These are phyloP conservation scores for Thysanoteuthis rhombus DNA, from an alignment of 2,888 invertebrate species.

Conservation along the genomic window DNA sequence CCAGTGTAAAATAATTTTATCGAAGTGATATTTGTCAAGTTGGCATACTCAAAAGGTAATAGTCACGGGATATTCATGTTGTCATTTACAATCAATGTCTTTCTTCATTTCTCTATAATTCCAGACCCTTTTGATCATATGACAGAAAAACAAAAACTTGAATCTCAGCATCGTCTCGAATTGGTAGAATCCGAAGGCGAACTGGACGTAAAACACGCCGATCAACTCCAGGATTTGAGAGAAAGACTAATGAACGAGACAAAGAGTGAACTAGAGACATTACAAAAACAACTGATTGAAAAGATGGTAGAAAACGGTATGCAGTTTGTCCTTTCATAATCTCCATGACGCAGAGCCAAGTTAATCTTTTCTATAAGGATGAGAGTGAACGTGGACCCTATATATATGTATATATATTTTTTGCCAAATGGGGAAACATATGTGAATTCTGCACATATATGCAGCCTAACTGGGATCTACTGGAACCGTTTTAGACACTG, in stretches of 20 bases:
- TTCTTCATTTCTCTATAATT: neutral
- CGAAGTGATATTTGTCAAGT: neutral
- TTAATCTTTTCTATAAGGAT: too few species aligned
- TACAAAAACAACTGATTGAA: neutral
- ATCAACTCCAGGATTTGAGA: neutral
- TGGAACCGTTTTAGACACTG: too few species aligned
- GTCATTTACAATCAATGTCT: neutral
- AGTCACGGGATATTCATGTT: neutral
- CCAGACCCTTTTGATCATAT: neutral
- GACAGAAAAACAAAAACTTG: neutral
- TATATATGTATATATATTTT: too few species aligned
- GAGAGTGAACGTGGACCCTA: too few species aligned
- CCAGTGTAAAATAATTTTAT: neutral
- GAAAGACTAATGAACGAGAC: neutral
- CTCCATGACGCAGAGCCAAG: too few species aligned
- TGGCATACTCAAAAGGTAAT: too few species aligned
- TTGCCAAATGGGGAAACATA: too few species aligned
- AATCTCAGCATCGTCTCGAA: neutral
- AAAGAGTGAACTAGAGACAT: neutral
- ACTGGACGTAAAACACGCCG: neutral
- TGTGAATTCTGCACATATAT: too few species aligned
- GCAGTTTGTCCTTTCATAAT: too few species aligned
- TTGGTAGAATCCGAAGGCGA: neutral
- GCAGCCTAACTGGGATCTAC: too few species aligned
- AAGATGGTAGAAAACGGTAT: neutral